Evolutionary conservation across 2,888 invertebrate species (phyloP).

Genomic region (Leptinotarsa peninsularis): DNA sequence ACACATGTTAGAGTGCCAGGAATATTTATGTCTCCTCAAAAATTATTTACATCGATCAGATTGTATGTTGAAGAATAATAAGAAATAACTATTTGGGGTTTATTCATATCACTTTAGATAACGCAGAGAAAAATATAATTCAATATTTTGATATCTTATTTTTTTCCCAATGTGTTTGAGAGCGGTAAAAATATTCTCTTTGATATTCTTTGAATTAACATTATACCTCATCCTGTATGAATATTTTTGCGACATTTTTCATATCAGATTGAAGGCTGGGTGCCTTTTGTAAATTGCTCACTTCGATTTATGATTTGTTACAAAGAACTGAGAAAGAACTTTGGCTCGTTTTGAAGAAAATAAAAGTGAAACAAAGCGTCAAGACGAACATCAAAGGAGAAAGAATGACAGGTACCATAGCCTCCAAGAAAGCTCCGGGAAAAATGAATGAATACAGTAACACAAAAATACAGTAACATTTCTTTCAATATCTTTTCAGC

Average conservation of each 20-base stretch:
- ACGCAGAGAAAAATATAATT: too few relatives aligned
- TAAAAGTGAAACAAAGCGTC: slow-evolving; percentile 3
- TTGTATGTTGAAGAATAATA: too few relatives aligned
- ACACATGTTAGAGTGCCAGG: too few relatives aligned
- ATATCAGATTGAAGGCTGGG: background rate
- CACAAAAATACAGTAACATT: background rate
- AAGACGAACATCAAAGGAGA: background rate
- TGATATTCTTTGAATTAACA: too few relatives aligned
- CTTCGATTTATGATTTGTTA: background rate
- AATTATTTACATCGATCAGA: too few relatives aligned
- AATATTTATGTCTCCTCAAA: too few relatives aligned
- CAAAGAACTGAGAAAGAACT: background rate
- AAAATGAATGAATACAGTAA: background rate
- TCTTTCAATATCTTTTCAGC: slow-evolving; percentile 1
- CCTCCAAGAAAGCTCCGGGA: background rate
- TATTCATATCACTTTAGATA: too few relatives aligned
- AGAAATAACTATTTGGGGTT: too few relatives aligned
- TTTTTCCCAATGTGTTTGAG: too few relatives aligned
- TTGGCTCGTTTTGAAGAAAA: background rate
- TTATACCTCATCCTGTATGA: background rate
- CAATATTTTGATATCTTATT: too few relatives aligned
- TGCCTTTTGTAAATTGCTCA: background rate
- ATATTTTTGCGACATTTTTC: background rate
- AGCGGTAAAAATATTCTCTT: too few relatives aligned
- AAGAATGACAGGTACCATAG: background rate